phyloP scores from a whole-genome alignment of 2,888 invertebrate species.

The Xestia c-nigrum region DNA sequence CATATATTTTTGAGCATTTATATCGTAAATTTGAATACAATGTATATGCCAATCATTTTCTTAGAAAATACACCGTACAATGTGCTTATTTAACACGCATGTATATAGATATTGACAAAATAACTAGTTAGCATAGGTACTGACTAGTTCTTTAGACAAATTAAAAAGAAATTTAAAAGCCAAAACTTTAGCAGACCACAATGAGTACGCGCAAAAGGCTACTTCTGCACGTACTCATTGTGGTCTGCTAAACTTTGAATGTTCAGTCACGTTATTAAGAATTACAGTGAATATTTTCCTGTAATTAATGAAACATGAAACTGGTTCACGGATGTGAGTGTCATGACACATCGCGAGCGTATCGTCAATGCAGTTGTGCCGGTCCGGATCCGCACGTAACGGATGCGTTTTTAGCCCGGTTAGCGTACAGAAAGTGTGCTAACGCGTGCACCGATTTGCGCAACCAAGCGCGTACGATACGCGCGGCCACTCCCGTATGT shows the following conservation, averaged over 20 bases:
- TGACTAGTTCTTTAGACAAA: neutral
- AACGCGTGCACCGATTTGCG: constrained; percentile 81
- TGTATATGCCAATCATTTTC: constrained; percentile 35
- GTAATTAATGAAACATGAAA: constrained; percentile 55
- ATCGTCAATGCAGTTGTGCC: constrained; percentile 58
- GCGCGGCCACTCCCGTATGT: constrained; percentile 77
- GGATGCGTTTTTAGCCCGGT: constrained; percentile 85
- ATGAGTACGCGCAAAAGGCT: neutral
- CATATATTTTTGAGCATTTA: constrained; percentile 64
- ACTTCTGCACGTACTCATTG: constrained; percentile 4
- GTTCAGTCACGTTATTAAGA: constrained; percentile 25
- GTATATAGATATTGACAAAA: neutral
- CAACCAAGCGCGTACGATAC: constrained; percentile 84
- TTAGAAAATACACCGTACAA: neutral
- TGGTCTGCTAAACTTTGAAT: constrained; percentile 9
- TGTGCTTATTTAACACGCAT: constrained; percentile 5
- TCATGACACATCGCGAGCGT: constrained; percentile 61
- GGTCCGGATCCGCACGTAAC: constrained; percentile 73
- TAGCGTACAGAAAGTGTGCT: constrained; percentile 86
- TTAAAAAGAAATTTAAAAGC: neutral
- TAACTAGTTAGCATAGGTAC: constrained; percentile 2
- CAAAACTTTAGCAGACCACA: neutral
- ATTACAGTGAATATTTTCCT: constrained; percentile 53
- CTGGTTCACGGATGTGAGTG: constrained; percentile 61
- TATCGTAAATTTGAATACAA: constrained; percentile 44